Evolutionary conservation across 2,888 invertebrate genomes (phyloP).

Genomic region (Limnephilus rhombicus): DNA sequence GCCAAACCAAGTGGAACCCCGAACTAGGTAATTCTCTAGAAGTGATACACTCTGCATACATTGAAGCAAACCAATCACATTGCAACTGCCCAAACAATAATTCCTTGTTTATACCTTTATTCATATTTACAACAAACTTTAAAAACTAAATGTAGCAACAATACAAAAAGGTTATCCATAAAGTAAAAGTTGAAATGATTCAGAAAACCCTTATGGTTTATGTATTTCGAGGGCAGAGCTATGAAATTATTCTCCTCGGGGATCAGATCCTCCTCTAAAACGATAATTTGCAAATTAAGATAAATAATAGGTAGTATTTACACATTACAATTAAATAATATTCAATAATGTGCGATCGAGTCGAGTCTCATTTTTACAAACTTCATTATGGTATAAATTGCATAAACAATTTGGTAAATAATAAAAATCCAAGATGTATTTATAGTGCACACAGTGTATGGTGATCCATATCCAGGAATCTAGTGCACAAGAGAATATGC

Average conservation of each 20-base stretch:
- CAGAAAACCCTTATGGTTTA: not conserved
- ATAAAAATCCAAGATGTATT: not conserved
- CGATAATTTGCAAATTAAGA: conserved; percentile 47
- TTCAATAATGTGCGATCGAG: conserved; percentile 54
- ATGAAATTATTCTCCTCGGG: conserved; percentile 11
- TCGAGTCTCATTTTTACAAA: conserved; percentile 45
- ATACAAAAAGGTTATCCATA: not conserved
- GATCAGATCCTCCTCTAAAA: conserved; percentile 36
- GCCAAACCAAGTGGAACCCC: not conserved
- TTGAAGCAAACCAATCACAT: conserved; percentile 6
- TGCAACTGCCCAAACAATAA: conserved; percentile 16
- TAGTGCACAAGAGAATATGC: not conserved
- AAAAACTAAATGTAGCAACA: not conserved
- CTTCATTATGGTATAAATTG: conserved; percentile 36
- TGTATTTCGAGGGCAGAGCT: not conserved
- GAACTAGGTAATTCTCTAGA: not conserved
- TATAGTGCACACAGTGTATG: not conserved
- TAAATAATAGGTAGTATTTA: conserved; percentile 38
- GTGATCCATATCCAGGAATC: not conserved
- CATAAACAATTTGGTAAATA: conserved; percentile 35
- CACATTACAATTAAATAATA: conserved; percentile 36
- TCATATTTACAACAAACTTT: conserved; percentile 17
- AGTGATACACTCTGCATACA: not conserved
- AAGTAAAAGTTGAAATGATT: not conserved
- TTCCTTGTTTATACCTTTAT: not conserved